Conservation (phyloP, 2,888 invertebrate species). For the Cephus spinipes region DNA sequence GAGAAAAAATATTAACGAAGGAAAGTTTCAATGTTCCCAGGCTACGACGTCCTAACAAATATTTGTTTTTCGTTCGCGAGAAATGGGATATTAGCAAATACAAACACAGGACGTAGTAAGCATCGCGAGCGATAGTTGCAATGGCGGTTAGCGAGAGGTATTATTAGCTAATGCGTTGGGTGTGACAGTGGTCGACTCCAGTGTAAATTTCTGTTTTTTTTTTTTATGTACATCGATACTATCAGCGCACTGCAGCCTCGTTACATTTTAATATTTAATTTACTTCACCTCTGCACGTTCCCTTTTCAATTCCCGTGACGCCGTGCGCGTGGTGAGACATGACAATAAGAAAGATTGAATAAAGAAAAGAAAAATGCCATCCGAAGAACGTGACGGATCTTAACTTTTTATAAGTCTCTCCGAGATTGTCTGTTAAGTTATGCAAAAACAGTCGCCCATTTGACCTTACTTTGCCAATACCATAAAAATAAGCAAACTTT, state of each 20-base stretch:
- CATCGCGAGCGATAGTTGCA: not conserved
- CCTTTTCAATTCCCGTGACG: not conserved
- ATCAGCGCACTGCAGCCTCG: not conserved
- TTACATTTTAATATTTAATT: not conserved
- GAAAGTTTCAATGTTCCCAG: not conserved
- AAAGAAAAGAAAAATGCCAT: too few relatives aligned
- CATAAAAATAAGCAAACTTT: too few relatives aligned
- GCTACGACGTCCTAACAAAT: slow-evolving; percentile 21
- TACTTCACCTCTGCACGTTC: not conserved
- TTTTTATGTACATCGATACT: not conserved
- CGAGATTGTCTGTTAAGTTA: too few relatives aligned
- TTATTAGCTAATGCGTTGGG: slow-evolving; percentile 29
- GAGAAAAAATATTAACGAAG: not conserved
- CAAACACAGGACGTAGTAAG: slow-evolving; percentile 18
- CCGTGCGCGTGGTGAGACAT: too few relatives aligned
- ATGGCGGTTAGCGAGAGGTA: not conserved
- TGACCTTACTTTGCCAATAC: too few relatives aligned
- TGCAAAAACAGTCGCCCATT: too few relatives aligned
- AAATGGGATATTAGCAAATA: slow-evolving; percentile 28
- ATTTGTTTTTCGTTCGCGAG: slow-evolving; percentile 31
- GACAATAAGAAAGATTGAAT: too few relatives aligned
- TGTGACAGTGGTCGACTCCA: slow-evolving; percentile 14
- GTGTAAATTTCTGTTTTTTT: not conserved
- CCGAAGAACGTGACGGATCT: too few relatives aligned
- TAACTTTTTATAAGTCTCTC: too few relatives aligned